Conservation (phyloP, 1,140 invertebrate genomes). For the Drosophila bocqueti region DNA sequence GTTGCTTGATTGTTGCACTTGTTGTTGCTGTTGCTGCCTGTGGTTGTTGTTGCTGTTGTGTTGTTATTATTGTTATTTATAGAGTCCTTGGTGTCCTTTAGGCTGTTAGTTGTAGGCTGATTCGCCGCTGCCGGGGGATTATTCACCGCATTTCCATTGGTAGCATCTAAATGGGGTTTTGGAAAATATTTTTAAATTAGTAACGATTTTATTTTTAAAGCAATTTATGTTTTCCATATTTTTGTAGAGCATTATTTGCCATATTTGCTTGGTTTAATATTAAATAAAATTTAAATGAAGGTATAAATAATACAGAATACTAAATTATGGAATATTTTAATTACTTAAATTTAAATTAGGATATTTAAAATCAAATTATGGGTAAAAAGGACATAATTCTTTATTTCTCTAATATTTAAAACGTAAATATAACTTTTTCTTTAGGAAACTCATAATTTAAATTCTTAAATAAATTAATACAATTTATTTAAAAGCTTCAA, state of each 20-base stretch:
- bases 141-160: constrained; percentile 47
- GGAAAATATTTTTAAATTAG: background rate
- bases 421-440: no score
- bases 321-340: background rate
- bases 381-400: no score
- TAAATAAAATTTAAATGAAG: background rate
- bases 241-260: background rate
- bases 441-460: no score
- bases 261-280: background rate
- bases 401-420: no score
- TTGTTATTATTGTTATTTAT: constrained; percentile 56
- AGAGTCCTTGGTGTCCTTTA: constrained; percentile 58
- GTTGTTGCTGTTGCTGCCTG: constrained; percentile 39
- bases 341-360: background rate
- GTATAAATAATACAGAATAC: background rate
- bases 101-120: constrained; percentile 43
- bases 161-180: constrained; percentile 28
- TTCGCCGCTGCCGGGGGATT: constrained; percentile 36
- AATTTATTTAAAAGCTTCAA: no score
- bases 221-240: background rate
- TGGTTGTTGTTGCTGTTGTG: constrained; percentile 54
- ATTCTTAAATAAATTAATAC: no score
- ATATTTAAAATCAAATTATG: background rate
- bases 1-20: constrained; percentile 49
- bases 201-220: background rate